Conservation (phyloP, 2,888 invertebrate species). For the Stenichneumon culpator region DNA sequence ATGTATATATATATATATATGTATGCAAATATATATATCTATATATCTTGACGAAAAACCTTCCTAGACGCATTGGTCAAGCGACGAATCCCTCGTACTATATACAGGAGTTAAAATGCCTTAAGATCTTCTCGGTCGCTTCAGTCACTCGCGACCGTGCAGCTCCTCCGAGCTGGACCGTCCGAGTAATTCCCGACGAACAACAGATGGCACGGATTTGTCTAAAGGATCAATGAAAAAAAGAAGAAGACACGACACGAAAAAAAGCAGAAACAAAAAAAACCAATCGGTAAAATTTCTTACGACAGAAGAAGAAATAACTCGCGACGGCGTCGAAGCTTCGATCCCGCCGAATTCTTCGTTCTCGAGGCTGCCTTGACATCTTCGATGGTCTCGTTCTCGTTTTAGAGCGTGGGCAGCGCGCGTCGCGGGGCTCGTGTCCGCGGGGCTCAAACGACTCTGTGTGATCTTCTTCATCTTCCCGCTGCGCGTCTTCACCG, state of each 20-base stretch:
- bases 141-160: conserved; percentile 52
- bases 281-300: neutral
- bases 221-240: conserved; percentile 62
- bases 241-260: conserved; percentile 24
- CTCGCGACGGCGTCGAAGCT: neutral
- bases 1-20: neutral
- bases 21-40: neutral
- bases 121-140: conserved; percentile 46
- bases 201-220: conserved; percentile 53
- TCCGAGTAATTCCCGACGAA: conserved; percentile 44
- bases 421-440: conserved; percentile 55
- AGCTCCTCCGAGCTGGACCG: conserved; percentile 29
- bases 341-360: conserved; percentile 46
- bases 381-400: conserved; percentile 72
- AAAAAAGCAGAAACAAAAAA: neutral
- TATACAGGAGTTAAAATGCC: conserved; percentile 38
- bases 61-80: neutral
- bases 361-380: conserved; percentile 68
- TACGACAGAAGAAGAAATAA: conserved; percentile 19
- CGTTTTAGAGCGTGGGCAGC: conserved; percentile 70
- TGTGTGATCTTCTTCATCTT: conserved; percentile 11
- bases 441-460: conserved; percentile 44
- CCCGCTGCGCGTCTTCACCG: conserved; percentile 27
- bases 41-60: conserved; percentile 8
- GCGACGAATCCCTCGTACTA: conserved; percentile 5